Evolutionary conservation across 2,888 invertebrate genomes (phyloP).

Genomic region (Sturmia bella): DNA sequence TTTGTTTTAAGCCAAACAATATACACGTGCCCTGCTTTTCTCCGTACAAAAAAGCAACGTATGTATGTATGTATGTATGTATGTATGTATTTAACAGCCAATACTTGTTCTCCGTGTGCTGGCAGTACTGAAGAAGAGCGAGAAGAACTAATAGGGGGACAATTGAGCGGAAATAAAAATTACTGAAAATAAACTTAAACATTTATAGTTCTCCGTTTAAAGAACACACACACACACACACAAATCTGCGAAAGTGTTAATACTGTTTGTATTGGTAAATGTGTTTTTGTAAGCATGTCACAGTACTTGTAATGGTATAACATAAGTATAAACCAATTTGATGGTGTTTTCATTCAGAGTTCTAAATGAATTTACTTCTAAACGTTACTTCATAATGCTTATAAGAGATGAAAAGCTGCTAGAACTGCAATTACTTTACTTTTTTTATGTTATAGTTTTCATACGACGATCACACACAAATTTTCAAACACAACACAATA

Average conservation of each 20-base stretch:
- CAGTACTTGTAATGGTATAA: neutral
- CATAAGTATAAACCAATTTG: constrained; percentile 33
- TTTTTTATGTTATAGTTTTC: too few species aligned
- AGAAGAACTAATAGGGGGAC: constrained; percentile 68
- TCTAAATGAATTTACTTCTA: constrained; percentile 23
- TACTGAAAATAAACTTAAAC: constrained; percentile 75
- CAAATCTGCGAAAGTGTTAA: constrained; percentile 16
- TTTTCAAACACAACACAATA: too few species aligned
- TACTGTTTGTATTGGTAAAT: neutral
- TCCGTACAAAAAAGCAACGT: constrained; percentile 10
- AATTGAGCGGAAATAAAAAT: constrained; percentile 80
- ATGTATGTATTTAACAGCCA: neutral
- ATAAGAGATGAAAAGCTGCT: too few species aligned
- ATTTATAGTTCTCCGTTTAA: constrained; percentile 77
- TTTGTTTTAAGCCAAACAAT: constrained; percentile 49
- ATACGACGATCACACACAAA: too few species aligned
- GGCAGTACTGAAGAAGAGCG: neutral
- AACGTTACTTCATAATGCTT: too few species aligned
- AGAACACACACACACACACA: constrained; percentile 57
- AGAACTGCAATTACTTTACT: too few species aligned
- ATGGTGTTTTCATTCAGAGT: constrained; percentile 23
- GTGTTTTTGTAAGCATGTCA: neutral
- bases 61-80: too few species aligned
- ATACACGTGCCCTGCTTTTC: constrained; percentile 50
- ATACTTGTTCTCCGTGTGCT: neutral